Evolutionary conservation across 2,797 vertebrate species (phyloP).

Genomic region (Pangasius djambal): DNA sequence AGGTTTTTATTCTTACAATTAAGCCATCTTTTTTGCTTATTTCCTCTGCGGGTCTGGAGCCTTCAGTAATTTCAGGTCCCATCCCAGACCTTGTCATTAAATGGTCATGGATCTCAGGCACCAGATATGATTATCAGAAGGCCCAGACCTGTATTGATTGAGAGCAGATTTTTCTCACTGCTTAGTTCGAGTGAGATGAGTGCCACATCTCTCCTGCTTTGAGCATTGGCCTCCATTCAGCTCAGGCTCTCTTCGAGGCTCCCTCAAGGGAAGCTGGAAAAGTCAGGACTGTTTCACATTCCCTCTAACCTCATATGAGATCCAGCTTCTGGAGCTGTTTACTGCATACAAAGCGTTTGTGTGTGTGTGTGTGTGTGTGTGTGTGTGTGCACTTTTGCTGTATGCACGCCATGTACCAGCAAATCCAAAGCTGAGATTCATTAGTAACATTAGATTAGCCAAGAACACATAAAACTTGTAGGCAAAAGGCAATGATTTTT

Average conservation of each 20-base stretch:
- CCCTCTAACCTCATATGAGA: constrained; percentile 61
- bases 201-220: constrained; percentile 52
- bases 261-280: constrained; percentile 54
- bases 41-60: not conserved
- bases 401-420: constrained; percentile 55
- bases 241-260: constrained; percentile 57
- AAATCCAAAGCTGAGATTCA: constrained; percentile 54
- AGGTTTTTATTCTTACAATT: not conserved
- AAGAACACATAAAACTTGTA: not conserved
- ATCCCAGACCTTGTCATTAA: not conserved
- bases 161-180: constrained; percentile 48
- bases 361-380: not conserved
- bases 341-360: constrained; percentile 61
- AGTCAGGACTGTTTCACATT: constrained; percentile 70
- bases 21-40: not conserved
- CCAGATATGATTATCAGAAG: constrained; percentile 12
- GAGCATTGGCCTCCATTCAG: constrained; percentile 60
- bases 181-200: constrained; percentile 43
- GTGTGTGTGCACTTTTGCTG: constrained; percentile 32
- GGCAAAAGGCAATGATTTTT: not conserved
- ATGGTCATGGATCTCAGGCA: not conserved
- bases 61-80: not conserved
- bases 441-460: constrained; percentile 50
- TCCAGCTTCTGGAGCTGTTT: constrained; percentile 73
- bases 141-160: constrained; percentile 26